Evolutionary conservation across 2,797 vertebrate species (phyloP).

Genomic region (Tenualosa thibaudeaui): DNA sequence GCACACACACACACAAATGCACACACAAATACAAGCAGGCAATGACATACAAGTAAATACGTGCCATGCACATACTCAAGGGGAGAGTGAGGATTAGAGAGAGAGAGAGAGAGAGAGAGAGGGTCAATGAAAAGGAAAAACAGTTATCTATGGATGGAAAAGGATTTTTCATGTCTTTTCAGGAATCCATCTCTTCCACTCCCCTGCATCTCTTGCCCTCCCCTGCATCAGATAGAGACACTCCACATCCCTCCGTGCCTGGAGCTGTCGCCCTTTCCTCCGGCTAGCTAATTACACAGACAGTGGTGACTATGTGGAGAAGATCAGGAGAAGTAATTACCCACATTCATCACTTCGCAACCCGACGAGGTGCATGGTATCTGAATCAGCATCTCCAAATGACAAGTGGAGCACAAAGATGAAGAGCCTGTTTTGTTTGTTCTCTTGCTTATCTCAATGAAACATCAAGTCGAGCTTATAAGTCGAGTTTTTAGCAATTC

Average conservation of each 20-base stretch:
- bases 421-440: conserved; percentile 12
- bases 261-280: not conserved
- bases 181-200: not conserved
- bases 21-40: not conserved
- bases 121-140: too few relatives aligned
- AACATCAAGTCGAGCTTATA: too few relatives aligned
- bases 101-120: not conserved
- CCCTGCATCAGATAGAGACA: not conserved
- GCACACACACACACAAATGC: not conserved
- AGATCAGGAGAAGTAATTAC: conserved; percentile 64
- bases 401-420: not conserved
- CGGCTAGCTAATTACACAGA: conserved; percentile 3
- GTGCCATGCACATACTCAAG: not conserved
- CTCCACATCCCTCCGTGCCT: not conserved
- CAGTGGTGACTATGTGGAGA: not conserved
- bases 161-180: not conserved
- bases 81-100: too few relatives aligned
- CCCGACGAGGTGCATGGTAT: conserved; percentile 29
- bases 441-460: conserved; percentile 2
- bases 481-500: not conserved
- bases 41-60: not conserved
- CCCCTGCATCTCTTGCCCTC: not conserved
- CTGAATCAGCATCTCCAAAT: conserved; percentile 5
- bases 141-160: not conserved
- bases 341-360: conserved; percentile 55